Evolutionary conservation across 2,113 vertebrate species (phyloP).

Genomic region (Reinhardtius hippoglossoides): DNA sequence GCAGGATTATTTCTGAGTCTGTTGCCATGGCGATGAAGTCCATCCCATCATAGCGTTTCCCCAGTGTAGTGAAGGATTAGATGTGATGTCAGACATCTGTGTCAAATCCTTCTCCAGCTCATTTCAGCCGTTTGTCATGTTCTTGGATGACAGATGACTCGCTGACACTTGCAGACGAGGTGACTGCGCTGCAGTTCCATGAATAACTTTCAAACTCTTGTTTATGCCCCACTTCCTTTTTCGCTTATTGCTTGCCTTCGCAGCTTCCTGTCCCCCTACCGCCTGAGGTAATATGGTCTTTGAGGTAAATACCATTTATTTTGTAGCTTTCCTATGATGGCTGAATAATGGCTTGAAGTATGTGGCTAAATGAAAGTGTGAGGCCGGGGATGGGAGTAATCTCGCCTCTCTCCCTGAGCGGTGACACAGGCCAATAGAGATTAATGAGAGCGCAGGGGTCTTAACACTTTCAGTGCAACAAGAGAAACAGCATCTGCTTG

Average conservation of each 20-base stretch:
- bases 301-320: conserved; percentile 84
- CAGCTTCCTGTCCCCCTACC: conserved; percentile 23
- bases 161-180: conserved; percentile 53
- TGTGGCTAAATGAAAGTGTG: conserved; percentile 81
- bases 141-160: conserved; percentile 71
- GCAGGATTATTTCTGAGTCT: conserved; percentile 71
- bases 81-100: conserved; percentile 77
- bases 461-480: conserved; percentile 60
- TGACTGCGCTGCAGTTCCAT: conserved; percentile 32
- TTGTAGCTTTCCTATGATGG: conserved; percentile 74
- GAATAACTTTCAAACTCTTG: conserved; percentile 65
- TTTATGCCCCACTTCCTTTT: conserved; percentile 38
- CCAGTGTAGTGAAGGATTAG: conserved; percentile 73
- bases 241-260: conserved; percentile 1
- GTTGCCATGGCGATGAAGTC: conserved; percentile 70
- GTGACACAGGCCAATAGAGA: conserved; percentile 81
- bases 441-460: conserved; percentile 76
- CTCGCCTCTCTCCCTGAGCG: conserved; percentile 71
- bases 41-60: conserved; percentile 46
- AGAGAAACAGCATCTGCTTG: conserved; percentile 40
- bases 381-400: conserved; percentile 78
- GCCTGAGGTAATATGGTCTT: conserved; percentile 58
- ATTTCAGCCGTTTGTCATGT: conserved; percentile 68
- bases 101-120: conserved; percentile 75
- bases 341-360: conserved; percentile 81